Conservation (phyloP, 1,140 invertebrate species). For the Habropoda laboriosa region DNA sequence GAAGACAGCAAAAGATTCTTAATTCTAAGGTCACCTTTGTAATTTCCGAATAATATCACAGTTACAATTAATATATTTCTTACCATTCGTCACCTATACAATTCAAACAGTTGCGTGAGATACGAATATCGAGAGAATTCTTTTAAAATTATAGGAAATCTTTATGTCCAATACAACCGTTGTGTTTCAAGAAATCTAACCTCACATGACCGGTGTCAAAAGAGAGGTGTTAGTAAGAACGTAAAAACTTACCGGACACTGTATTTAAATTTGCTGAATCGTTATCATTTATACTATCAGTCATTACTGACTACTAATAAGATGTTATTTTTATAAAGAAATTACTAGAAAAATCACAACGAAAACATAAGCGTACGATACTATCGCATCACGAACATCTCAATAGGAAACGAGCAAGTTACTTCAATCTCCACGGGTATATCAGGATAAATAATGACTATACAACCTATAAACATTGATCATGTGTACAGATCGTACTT, state of each 20-base stretch:
- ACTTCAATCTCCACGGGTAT: not conserved
- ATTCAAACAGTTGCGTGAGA: too few relatives aligned
- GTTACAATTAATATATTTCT: not conserved
- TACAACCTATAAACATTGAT: constrained; percentile 1
- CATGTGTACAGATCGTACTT: not conserved
- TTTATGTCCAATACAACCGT: constrained; percentile 2
- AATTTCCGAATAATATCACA: not conserved
- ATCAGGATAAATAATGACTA: not conserved
- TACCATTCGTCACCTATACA: not conserved
- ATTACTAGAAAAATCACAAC: not conserved
- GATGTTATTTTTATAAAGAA: not conserved
- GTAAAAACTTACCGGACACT: constrained; percentile 50
- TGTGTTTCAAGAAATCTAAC: constrained; percentile 35
- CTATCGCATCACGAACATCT: constrained; percentile 34
- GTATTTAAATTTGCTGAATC: constrained; percentile 40
- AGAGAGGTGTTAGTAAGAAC: not conserved
- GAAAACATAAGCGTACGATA: constrained; percentile 16
- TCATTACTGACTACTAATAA: constrained; percentile 43
- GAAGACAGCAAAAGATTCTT: not conserved
- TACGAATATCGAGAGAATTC: not conserved
- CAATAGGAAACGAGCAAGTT: constrained; percentile 12
- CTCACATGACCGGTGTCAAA: constrained; percentile 50
- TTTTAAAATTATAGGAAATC: not conserved
- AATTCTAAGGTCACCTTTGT: constrained; percentile 29
- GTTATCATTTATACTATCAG: constrained; percentile 40